Base-by-base conservation (phyloP, 2,797 vertebrate species). In the Channa striata region DNA sequence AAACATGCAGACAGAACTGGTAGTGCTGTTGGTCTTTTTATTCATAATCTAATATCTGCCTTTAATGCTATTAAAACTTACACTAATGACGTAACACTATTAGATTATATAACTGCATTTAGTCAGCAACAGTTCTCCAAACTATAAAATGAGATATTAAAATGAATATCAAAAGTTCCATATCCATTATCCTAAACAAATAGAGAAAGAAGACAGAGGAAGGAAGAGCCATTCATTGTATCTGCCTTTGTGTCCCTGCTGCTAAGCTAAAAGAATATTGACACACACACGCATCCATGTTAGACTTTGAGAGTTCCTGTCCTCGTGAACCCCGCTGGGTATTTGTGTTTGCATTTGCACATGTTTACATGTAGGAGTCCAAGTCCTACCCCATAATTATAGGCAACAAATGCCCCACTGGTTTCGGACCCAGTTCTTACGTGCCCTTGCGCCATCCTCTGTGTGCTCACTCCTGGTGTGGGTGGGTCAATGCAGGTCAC, bases 401-500 rank as follows among this genome's bases (percentile, higher is more conserved):
- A 40, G 25, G 57, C 48, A 40, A 52, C 43, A 75, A 71, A 70
- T 70, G 43, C 25, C 52, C 47, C 42, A 23, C 10, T 43, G 6
- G 37, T 67, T 63, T 52, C 33, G 68, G 61, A 70, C 42, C 65
- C 40, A 13, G 4, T 1, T 17, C 39, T 3, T 19, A 33, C 9
- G 3, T 10, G 7, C 10, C 47, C 30, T 7, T 16, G 16, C 40
- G 17, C 40, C 6, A 39, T 52, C 58, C 61, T 39, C 47, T 60
- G 49, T 68, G 46, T 63, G n/a, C 48, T 73, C 52, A 72, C 52
- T 58, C 71, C 37, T 73, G 73, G 72, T 76, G 63, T 63, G 16
- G 8, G 40, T 19, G 23, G 78, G 72, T 77, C 61, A 72, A 60
- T 14, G 17, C 19, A 17, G 56, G 80, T 86, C 86, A 82, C 64